Base-by-base conservation (phyloP, 2,888 invertebrate genomes). In the Thecophora atra region DNA sequence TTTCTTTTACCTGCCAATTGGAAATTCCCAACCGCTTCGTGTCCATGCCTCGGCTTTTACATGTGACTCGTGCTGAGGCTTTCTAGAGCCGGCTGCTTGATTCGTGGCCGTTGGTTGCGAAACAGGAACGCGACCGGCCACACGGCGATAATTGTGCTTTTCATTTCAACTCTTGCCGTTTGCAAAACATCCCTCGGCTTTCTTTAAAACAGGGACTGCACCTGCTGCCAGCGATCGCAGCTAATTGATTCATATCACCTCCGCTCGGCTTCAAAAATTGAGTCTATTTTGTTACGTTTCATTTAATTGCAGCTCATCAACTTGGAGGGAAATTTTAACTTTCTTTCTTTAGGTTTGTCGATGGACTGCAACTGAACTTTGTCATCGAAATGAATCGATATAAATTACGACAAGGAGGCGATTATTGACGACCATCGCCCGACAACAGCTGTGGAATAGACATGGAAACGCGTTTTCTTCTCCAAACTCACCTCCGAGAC, bases 61-160 rank as follows among this genome's bases (percentile, higher is more conserved):
- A 37, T 37, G 37, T 67, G 67, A 21, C 67, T 67, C 67, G 67
- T 67, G 67, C 67, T 67, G 52, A 67, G 52, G 52, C 30, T 52
- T 30, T 28, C 66, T 52, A 24, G 17, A 26, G 66, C 52, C 66
- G 66, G 51, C 47, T 51, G 51, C 47, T 51, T 65, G 65, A 65
- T 65, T 65, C 65, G 65, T 65, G 47, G 15, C 62, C 13, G 7
- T 7, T 37, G 37, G 7, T 37, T 11, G 37, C 37, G 37, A 37
- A 37, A 37, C 37, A 8, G 37, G 37, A 37, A n/a, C n/a, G n/a
- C n/a, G n/a, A n/a, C n/a, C 37, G 11, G 11, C 30, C n/a, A 30
- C 26, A 26, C 13, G 7, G 19, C 37, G 11, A 37, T 37, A 37
- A 37, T 62, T 21, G 62, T 56, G 37, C 26, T 15, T 56, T 56